phyloP scores from a whole-genome alignment of 2,113 vertebrate species.

The Setophaga coronata region DNA sequence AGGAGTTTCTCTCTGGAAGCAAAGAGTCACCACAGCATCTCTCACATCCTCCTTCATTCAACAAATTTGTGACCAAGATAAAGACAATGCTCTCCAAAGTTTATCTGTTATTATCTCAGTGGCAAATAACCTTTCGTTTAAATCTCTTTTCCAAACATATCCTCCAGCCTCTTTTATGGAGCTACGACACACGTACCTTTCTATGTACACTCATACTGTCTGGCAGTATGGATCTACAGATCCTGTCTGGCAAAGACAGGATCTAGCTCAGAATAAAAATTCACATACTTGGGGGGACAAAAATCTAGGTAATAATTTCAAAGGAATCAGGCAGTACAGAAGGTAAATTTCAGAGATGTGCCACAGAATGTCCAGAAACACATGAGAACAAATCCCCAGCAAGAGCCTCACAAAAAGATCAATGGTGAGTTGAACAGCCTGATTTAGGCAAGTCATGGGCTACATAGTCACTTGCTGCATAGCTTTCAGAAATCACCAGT shows the following conservation, averaged over 20 bases:
- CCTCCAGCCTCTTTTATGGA: neutral
- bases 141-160: neutral
- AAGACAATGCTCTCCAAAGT: neutral
- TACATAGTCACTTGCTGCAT: neutral
- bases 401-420: neutral
- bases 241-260: neutral
- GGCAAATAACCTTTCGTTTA: neutral
- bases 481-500: neutral
- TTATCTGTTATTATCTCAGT: neutral
- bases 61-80: neutral
- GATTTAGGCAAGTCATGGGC: neutral
- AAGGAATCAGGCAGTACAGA: neutral
- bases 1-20: neutral
- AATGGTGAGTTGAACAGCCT: neutral
- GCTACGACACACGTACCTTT: neutral
- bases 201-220: neutral
- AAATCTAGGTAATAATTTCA: neutral
- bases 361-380: neutral
- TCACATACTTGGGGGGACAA: neutral
- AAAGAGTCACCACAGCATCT: neutral
- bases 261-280: neutral
- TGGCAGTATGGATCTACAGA: no score
- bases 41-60: neutral
- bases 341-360: neutral
- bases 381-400: rapidly evolving